A percentile compares a stretch with the other conserved stretches of the same genome.
These are phyloP conservation scores for Semotilus atromaculatus DNA, from an alignment of 2,797 vertebrate genomes.

Conservation along the genomic window DNA sequence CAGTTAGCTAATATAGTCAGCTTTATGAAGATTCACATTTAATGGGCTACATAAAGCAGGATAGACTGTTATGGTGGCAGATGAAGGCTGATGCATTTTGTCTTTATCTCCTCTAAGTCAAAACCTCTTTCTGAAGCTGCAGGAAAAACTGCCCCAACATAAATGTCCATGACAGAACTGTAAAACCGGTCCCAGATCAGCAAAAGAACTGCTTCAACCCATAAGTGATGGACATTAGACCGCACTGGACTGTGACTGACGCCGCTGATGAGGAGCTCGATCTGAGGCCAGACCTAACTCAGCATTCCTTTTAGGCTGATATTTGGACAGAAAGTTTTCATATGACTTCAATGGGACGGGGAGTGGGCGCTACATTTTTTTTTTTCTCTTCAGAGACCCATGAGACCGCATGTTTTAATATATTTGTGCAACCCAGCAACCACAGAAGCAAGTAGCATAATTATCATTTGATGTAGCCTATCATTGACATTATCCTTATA, in stretches of 20 bases:
- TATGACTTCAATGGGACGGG: background rate
- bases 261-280: slow-evolving; percentile 24
- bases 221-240: slow-evolving; percentile 34
- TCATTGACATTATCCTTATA: too few relatives aligned
- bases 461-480: too few relatives aligned
- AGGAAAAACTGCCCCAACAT: slow-evolving; percentile 2
- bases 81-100: slow-evolving; percentile 21
- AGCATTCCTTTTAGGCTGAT: slow-evolving; percentile 24
- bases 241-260: slow-evolving; percentile 37
- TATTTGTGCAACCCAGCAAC: too few relatives aligned
- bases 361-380: background rate
- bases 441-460: too few relatives aligned
- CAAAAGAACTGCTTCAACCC: slow-evolving; percentile 33
- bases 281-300: slow-evolving; percentile 31
- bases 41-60: slow-evolving; percentile 44
- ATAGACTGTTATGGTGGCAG: slow-evolving; percentile 36
- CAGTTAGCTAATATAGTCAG: slow-evolving; percentile 51
- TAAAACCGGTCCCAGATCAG: slow-evolving; percentile 36
- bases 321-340: slow-evolving; percentile 1
- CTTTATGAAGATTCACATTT: slow-evolving; percentile 49
- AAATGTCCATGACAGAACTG: slow-evolving; percentile 20
- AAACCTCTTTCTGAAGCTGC: slow-evolving; percentile 20
- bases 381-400: too few relatives aligned
- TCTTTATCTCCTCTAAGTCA: background rate
- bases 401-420: too few relatives aligned